Evolutionary conservation across 2,113 vertebrate genomes (phyloP).

Genomic region (Petroica traversi): DNA sequence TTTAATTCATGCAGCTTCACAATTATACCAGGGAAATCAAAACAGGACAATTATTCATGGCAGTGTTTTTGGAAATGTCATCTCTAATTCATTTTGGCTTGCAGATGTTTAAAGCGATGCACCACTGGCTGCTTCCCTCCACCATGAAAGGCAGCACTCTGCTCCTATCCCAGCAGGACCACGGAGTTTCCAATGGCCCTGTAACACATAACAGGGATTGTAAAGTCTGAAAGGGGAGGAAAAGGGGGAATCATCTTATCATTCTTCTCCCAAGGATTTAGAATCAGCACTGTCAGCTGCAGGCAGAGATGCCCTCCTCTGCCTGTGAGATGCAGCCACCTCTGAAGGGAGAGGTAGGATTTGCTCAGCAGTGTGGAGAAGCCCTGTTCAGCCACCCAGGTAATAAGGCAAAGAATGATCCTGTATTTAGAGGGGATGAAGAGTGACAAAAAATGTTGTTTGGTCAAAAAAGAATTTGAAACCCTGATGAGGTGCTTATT

Average conservation of each 20-base stretch:
- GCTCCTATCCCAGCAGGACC: not conserved
- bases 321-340: not conserved
- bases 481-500: not conserved
- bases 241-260: not conserved
- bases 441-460: not conserved
- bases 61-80: not conserved
- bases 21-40: constrained; percentile 30
- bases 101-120: not conserved
- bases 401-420: not conserved
- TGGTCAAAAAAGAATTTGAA: not conserved
- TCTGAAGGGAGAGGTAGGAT: not conserved
- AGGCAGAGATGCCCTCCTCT: not conserved
- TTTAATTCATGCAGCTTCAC: constrained; percentile 29
- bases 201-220: rapidly evolving
- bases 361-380: not conserved
- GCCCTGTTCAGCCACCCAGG: not conserved
- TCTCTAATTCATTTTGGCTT: not conserved
- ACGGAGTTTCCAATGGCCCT: not conserved
- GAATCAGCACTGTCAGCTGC: not conserved
- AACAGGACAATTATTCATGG: not conserved
- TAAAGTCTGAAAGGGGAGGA: not conserved
- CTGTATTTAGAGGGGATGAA: not conserved
- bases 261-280: not conserved
- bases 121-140: not conserved
- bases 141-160: not conserved